Base-by-base conservation (phyloP, 2,113 vertebrate genomes). In the Fregetta grallaria region DNA sequence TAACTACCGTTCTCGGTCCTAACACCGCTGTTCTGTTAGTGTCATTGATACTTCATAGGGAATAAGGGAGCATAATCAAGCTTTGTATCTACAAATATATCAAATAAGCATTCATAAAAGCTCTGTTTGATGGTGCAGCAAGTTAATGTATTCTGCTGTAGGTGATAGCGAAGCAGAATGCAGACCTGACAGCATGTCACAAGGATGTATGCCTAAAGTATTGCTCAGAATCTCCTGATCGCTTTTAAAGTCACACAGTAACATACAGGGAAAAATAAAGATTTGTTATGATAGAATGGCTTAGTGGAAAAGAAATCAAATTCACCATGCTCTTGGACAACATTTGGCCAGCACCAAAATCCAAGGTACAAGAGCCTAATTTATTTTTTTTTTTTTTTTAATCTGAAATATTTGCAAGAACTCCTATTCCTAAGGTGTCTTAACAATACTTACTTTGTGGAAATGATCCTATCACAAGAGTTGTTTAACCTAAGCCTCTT, bases 31-130 rank as follows among this genome's bases (percentile, higher is more conserved):
- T 1, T 32, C 42, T 2, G 16, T 9, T 29, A 4, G 45, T 30
- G 20, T 19, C 21, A 0, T 0, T 7, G 11, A 0, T 3, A 6
- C 27, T 21, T 16, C 50, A 0, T 6, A 0, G n/a, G 15, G 6
- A n/a, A 2, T 12, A 21, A 34, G 11, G 1, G 15, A 2, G 30
- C 29, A 7, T 0, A 2, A 23, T 1, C 47, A 4, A 40, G 7
- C n/a, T n/a, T 9, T 1, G 0, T 4, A 3, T 6, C 62, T 3
- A 1, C 66, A 21, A 3, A 7, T 6, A 4, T 1, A 3, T 2
- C 32, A 1, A 7, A 20, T 25, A 17, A 27, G 7, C 32, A 5
- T 1, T 11, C 14, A 1, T 21, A 11, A 30, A 38, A 36, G 9
- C 42, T 22, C 42, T 10, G 21, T 6, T 44, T 21, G 68, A 23